Evolutionary conservation across 2,888 invertebrate genomes (phyloP), one percentile per base, ranked within the genome.

Genomic region (Norana najaformis): DNA sequence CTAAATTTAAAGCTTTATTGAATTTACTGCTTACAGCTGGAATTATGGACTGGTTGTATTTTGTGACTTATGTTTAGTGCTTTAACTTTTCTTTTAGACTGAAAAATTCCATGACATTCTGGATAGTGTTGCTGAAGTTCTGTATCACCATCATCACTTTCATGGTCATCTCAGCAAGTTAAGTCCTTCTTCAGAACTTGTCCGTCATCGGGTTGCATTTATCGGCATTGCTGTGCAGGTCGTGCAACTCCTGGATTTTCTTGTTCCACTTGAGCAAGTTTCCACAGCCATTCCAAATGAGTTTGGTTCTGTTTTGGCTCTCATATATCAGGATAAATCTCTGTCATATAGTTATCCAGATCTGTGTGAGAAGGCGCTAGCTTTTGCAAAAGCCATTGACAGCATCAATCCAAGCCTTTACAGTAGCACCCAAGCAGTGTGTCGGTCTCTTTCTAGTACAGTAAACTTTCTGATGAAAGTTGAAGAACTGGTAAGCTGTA

Each of bases 261-360:
- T 94, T 37, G 91, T 94, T 13, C 94, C 94, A 34, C 37, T 92
- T 2, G 93, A 93, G 38, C 93, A 93, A 93, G 94, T 94, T 90
- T 85, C 30, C 36, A 69, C 91, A 8, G 91, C 93, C 13, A 85
- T 94, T n/a, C 93, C 94, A 20, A 93, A 93, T n/a, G 92, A 89
- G 20, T 91, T 94, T 47, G 91, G 92, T 34, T 90, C 92, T n/a
- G 91, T 91, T 14, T 82, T 94, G 85, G 92, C 92, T 38, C 88
- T 92, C 36, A 89, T 93, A 36, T 91, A 93, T 20, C 93, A 93
- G 92, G 94, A 94, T 92, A 94, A 93, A 89, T 91, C 93, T 36
- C 91, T 94, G 88, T 91, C 93, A 20, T 91, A 92, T 82, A 92
- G 93, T 85, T 93, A 93, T 90, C 93, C 93, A 35, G 92, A 93